Evolutionary conservation across 2,888 invertebrate genomes (phyloP).

Genomic region (Euzophera pinguis): DNA sequence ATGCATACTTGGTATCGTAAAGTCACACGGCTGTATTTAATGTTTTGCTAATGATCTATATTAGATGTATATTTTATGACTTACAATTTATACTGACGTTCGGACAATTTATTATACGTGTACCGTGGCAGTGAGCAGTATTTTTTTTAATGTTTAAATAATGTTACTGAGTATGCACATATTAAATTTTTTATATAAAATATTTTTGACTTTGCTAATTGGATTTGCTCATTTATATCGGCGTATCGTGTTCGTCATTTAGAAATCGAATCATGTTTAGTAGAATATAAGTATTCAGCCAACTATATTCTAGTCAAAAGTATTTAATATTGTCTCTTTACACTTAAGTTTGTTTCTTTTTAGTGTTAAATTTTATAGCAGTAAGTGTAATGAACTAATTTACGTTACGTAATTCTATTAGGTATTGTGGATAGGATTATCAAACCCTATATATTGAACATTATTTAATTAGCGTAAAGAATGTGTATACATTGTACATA

Average conservation of each 20-base stretch:
- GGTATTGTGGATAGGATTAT: too few relatives aligned
- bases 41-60: too few relatives aligned
- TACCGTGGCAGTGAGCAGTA: background rate
- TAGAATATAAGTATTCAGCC: slow-evolving; percentile 29
- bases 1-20: too few relatives aligned
- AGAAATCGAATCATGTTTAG: slow-evolving; percentile 6
- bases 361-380: slow-evolving; percentile 9
- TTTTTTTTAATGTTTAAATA: background rate
- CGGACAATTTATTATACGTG: too few relatives aligned
- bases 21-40: too few relatives aligned
- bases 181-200: background rate
- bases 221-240: slow-evolving; percentile 5
- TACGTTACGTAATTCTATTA: background rate
- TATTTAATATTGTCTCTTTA: slow-evolving; percentile 37
- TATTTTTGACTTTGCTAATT: background rate
- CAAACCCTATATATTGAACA: too few relatives aligned
- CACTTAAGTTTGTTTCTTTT: slow-evolving; percentile 21
- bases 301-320: slow-evolving; percentile 54
- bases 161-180: background rate
- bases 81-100: too few relatives aligned
- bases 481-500: too few relatives aligned
- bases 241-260: slow-evolving; percentile 4
- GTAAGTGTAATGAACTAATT: background rate
- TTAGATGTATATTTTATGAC: too few relatives aligned
- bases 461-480: too few relatives aligned